Percentiles rank a stretch among this genome's conserved stretches.
Conservation (phyloP, 2,888 invertebrate genomes). For the Platypus cylindrus region DNA sequence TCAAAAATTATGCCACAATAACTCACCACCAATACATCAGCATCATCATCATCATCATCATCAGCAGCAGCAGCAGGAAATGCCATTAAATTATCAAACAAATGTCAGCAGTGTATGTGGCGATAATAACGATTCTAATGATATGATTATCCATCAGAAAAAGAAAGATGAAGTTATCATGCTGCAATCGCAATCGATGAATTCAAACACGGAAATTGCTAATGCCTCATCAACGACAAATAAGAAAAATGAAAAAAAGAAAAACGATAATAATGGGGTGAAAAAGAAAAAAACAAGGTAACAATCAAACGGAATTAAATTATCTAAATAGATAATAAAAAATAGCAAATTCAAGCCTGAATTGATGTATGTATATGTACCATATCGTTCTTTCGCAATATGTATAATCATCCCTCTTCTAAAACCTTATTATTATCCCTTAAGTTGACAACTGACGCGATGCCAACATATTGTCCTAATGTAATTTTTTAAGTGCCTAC, state of each 20-base stretch:
- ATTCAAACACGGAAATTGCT: conserved; percentile 26
- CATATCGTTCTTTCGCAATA: conserved; percentile 3
- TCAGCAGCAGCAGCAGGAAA: conserved; percentile 34
- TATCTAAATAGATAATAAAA: too few species aligned
- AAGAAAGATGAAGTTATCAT: conserved; percentile 35
- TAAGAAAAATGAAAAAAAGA: conserved; percentile 62
- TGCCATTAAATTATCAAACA: conserved; percentile 25
- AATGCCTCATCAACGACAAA: conserved; percentile 35
- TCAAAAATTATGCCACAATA: conserved; percentile 26
- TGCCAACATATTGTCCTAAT: too few species aligned
- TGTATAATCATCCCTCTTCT: conserved; percentile 3
- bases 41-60: conserved; percentile 28
- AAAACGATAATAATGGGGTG: conserved; percentile 71
- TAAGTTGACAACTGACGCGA: conserved; percentile 18
- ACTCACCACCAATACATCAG: too few species aligned
- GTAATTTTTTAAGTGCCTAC: too few species aligned
- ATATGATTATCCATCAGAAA: conserved; percentile 30
- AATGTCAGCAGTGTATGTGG: conserved; percentile 25
- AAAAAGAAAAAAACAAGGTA: conserved; percentile 90
- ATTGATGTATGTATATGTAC: too few species aligned
- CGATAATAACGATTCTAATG: too few species aligned
- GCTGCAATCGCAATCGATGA: conserved; percentile 34
- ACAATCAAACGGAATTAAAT: too few species aligned
- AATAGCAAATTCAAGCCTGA: too few species aligned
- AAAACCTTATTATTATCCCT: too few species aligned